Evolutionary conservation across 2,888 invertebrate genomes (phyloP).

Genomic region (Allacma fusca): DNA sequence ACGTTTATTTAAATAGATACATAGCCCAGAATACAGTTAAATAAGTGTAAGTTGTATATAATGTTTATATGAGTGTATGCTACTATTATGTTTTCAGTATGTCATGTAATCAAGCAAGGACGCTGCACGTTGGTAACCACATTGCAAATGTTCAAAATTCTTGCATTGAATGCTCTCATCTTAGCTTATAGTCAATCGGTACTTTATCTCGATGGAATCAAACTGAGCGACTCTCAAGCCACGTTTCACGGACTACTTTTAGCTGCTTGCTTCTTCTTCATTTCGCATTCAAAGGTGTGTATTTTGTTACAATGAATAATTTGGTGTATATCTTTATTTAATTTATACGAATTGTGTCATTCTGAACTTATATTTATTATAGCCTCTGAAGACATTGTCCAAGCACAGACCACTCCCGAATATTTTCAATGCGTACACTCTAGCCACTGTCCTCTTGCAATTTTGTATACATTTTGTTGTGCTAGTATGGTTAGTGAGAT

Average conservation of each 20-base stretch:
- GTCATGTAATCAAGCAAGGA: conserved; percentile 99
- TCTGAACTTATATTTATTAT: no score
- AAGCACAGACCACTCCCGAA: conserved; percentile 95
- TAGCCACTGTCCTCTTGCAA: conserved; percentile 92
- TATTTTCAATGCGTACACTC: conserved; percentile 97
- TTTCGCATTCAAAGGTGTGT: conserved; percentile 92
- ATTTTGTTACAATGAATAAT: background rate
- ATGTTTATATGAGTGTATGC: background rate
- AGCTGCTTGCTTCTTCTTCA: conserved; percentile 97
- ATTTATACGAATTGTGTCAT: no score
- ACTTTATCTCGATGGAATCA: conserved; percentile 95
- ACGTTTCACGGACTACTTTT: conserved; percentile 94
- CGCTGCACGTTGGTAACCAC: conserved; percentile 99
- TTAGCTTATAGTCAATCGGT: conserved; percentile 99
- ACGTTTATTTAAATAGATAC: no score
- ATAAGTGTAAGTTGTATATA: no score
- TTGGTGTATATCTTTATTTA: no score
- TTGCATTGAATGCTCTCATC: conserved; percentile 96
- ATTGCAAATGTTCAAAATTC: conserved; percentile 99
- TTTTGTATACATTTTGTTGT: conserved; percentile 94
- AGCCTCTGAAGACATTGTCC: conserved; percentile 91
- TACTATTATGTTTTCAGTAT: conserved; percentile 73
- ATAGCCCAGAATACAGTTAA: conserved; percentile 93
- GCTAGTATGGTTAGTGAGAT: conserved; percentile 85
- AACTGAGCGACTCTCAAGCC: conserved; percentile 96